Base-by-base conservation (phyloP, 2,888 invertebrate species). In the Nemoura dubitans region DNA sequence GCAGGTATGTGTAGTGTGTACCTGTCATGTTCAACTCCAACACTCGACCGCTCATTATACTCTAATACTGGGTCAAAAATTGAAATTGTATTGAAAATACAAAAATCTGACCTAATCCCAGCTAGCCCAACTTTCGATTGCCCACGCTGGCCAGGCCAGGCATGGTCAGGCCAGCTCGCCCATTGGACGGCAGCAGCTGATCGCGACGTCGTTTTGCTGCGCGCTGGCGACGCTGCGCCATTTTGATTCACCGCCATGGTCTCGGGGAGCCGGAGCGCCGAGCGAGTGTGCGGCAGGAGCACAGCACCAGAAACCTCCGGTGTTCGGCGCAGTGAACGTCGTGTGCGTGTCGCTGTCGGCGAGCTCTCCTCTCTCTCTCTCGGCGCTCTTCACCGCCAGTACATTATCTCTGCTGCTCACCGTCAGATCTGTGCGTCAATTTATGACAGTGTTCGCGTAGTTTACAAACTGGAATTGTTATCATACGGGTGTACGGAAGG, bases 341-440 rank as follows among this genome's bases (percentile, higher is more conserved):
- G 81, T 81, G 81, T 81, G 6, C 30, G 81, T 27, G n/a, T n/a
- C n/a, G n/a, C n/a, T n/a, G n/a, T 5, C 81, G 81, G 28, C 81
- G 81, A 81, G 59, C 28, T 29, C 29, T 36, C n/a, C 36, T 36
- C 36, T 10, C 28, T 30, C 26, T 81, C 28, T 30, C 30, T 14
- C 30, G 28, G 78, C 78, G 78, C 78, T 81, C 81, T 81, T 10
- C 28, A n/a, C 81, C 81, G 28, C 81, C 28, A n/a, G 30, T 30
- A 30, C 59, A 16, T 16, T 10, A 36, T 59, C 14, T 7, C 14
- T 14, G 3, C 59, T 16, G 21, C 21, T 59, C 59, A 7, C 59
- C 59, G 59, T 59, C 59, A 59, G 59, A 59, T 59, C 59, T 59
- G 59, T 59, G 78, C 28, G 27, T 78, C 26, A 10, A 28, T 78